Base-by-base conservation (phyloP, 2,888 invertebrate species). In the Coelopa pilipes region DNA sequence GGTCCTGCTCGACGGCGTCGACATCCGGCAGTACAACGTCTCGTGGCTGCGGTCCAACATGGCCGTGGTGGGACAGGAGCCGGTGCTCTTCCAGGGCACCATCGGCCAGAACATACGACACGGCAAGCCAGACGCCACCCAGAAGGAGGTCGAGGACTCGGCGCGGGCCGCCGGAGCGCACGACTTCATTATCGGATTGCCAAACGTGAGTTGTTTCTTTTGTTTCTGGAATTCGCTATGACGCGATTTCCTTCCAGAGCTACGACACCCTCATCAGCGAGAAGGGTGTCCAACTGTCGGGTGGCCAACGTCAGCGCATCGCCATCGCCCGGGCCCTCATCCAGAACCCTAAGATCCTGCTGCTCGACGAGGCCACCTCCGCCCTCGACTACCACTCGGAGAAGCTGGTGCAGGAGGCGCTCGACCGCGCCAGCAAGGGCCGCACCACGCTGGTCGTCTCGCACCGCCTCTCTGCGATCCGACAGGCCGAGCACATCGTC, bases 11-110 rank as follows among this genome's bases (percentile, higher is more conserved):
- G 92, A 92, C 34, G 90, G 89, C 0, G 83, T 89, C 57, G 91
- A 94, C 82, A 87, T 94, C 53, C 88, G 90, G 24, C 89, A 90
- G 72, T 85, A 95, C 75, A 94, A 95, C 84, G 90, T 95, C 5
- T 88, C 90, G 7, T 93, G 93, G 90, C 86, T 94, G 47, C 89
- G 96, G 68, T 89, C 90, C 49, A 92, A 94, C 81, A 93, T 96
- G 72, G 95, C 94, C 0, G 91, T 96, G 9, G 96, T 96, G 1
- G 93, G 94, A 0, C 96, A 96, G 85, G 96, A 96, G 79, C 96
- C 95, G 0, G 92, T 94, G 13, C 89, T 96, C 3, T 96, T 96
- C 85, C 93, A 93, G 80, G 92, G 93, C 9, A 91, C 92, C 34
- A 94, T 96, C 47, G 83, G 79, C 24, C 90, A 90, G 70, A 91